Evolutionary conservation across 2,888 invertebrate genomes (phyloP).

Genomic region (Allophyes oxyacanthae): DNA sequence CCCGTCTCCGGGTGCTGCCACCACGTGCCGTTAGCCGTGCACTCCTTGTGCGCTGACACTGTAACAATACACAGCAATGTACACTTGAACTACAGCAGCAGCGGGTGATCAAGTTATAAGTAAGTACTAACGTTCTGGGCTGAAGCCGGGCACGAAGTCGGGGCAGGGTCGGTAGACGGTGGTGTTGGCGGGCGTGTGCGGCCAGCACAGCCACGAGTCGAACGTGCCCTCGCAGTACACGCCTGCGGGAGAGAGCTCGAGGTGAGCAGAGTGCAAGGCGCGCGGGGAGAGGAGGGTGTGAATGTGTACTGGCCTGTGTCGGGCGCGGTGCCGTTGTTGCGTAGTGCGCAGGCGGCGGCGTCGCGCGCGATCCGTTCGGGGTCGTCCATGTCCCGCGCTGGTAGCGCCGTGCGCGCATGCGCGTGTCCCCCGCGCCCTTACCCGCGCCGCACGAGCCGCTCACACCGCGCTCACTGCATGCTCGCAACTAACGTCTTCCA

Average conservation of each 20-base stretch:
- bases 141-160: slow-evolving; percentile 93
- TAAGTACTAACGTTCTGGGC: slow-evolving; percentile 90
- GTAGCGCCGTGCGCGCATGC: not conserved
- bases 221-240: slow-evolving; percentile 92
- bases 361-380: slow-evolving; percentile 76
- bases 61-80: slow-evolving; percentile 50
- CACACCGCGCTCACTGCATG: slow-evolving; percentile 5
- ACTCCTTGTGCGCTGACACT: slow-evolving; percentile 95
- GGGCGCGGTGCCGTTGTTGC: slow-evolving; percentile 69
- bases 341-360: slow-evolving; percentile 64
- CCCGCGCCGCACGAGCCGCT: not conserved
- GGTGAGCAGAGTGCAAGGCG: slow-evolving; percentile 5
- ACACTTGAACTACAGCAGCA: not conserved
- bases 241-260: slow-evolving; percentile 73
- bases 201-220: slow-evolving; percentile 95
- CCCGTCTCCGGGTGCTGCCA: slow-evolving; percentile 93
- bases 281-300: not conserved
- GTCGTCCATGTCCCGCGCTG: slow-evolving; percentile 71
- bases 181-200: slow-evolving; percentile 91
- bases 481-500: not conserved
- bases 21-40: slow-evolving; percentile 95
- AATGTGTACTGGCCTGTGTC: slow-evolving; percentile 59
- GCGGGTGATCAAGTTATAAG: not conserved
- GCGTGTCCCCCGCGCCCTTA: not conserved
- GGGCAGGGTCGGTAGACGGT: slow-evolving; percentile 92